Conservation (phyloP, 2,888 invertebrate genomes). For the Venustoraphidia nigricollis region DNA sequence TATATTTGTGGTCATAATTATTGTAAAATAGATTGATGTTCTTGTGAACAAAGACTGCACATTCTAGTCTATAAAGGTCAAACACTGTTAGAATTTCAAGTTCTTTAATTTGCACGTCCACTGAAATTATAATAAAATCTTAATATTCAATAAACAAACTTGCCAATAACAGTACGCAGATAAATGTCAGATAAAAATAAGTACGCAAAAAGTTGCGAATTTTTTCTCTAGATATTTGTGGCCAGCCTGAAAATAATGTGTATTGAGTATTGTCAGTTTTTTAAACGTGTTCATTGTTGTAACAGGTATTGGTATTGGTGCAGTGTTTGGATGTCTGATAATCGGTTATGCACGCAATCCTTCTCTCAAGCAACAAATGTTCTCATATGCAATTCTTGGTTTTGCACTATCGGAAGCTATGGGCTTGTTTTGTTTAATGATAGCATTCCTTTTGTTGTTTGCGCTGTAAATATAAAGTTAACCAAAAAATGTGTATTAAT, state of each 20-base stretch:
- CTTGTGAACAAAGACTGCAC: too few species aligned
- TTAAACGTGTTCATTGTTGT: conserved; percentile 16
- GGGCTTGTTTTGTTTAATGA: conserved; percentile 98
- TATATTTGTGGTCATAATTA: too few species aligned
- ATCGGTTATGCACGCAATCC: conserved; percentile 95
- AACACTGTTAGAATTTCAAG: too few species aligned
- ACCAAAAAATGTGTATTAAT: not conserved
- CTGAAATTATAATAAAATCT: too few species aligned
- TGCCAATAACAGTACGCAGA: too few species aligned
- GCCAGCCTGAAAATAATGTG: too few species aligned
- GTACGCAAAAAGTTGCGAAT: too few species aligned
- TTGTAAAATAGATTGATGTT: too few species aligned
- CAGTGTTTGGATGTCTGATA: conserved; percentile 91
- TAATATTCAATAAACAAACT: too few species aligned
- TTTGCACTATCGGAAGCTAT: conserved; percentile 97
- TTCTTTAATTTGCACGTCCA: too few species aligned
- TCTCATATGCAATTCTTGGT: conserved; percentile 94
- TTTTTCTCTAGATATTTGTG: too few species aligned
- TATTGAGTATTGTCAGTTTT: not conserved
- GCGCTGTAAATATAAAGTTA: conserved; percentile 51
- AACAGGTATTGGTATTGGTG: conserved; percentile 91
- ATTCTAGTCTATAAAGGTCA: too few species aligned
- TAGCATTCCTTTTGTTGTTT: conserved; percentile 93
- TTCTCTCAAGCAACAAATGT: conserved; percentile 92
- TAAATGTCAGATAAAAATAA: not conserved